Conservation (phyloP, 2,797 vertebrate species). For the Sylvilagus floridanus region DNA sequence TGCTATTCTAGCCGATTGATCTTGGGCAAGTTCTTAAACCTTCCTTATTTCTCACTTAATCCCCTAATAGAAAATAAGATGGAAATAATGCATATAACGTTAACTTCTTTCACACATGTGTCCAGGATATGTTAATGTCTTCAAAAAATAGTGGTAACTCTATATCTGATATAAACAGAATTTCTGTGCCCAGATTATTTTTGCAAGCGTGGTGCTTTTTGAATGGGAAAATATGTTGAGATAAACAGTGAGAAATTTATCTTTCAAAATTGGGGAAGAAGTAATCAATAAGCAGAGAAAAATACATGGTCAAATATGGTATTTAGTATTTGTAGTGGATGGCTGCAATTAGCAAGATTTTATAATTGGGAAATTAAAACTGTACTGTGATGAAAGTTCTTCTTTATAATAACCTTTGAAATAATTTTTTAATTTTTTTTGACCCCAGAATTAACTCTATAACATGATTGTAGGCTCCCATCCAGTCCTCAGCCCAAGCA, state of each 20-base stretch:
- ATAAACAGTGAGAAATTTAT: neutral
- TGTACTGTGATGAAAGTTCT: neutral
- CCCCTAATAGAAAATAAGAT: neutral
- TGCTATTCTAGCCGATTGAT: neutral
- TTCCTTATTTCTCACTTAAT: neutral
- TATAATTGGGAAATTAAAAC: slow-evolving; percentile 39
- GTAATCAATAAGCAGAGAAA: neutral
- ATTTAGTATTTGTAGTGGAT: slow-evolving; percentile 16
- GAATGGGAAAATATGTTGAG: neutral
- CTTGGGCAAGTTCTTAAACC: neutral
- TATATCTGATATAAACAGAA: neutral
- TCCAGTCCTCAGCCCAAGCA: neutral
- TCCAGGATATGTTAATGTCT: neutral
- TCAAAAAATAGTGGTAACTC: neutral
- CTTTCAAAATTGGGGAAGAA: neutral
- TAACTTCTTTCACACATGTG: neutral
- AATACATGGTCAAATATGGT: neutral
- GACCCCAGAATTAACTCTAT: neutral
- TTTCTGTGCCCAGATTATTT: slow-evolving; percentile 6
- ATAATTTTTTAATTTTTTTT: neutral
- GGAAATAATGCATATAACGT: neutral
- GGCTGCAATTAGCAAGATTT: slow-evolving; percentile 41
- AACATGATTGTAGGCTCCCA: neutral
- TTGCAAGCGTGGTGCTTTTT: neutral
- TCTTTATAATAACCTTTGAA: neutral